phyloP scores from a whole-genome alignment of 2,113 vertebrate genomes.

The Prietella phreatophila region DNA sequence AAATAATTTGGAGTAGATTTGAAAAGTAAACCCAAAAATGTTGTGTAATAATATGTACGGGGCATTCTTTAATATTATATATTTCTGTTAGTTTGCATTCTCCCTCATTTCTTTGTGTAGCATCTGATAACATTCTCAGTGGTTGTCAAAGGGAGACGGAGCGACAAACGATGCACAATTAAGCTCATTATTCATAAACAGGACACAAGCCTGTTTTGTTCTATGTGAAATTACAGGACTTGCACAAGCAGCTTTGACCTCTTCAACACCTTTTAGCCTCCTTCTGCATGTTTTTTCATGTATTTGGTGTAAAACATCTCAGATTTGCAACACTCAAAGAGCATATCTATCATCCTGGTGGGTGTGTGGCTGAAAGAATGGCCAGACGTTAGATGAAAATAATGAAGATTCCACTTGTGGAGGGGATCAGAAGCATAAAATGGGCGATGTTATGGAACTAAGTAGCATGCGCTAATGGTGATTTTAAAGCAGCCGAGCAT shows the following conservation, averaged over 20 bases:
- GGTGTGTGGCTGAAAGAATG: conserved; percentile 55
- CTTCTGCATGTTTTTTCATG: conserved; percentile 58
- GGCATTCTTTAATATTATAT: background rate
- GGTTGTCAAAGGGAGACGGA: conserved; percentile 13
- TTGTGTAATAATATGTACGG: background rate
- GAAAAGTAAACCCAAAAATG: background rate
- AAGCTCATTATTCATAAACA: conserved; percentile 77
- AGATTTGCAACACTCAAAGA: conserved; percentile 96
- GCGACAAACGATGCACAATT: conserved; percentile 74
- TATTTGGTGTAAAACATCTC: conserved; percentile 87
- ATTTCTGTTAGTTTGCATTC: background rate
- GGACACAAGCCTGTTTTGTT: conserved; percentile 53
- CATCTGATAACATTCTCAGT: background rate
- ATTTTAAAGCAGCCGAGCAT: conserved; percentile 97
- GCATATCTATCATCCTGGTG: conserved; percentile 75
- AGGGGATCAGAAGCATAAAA: conserved; percentile 96
- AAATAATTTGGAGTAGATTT: background rate
- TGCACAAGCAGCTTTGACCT: conserved; percentile 61
- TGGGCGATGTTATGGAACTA: conserved; percentile 97
- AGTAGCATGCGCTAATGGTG: conserved; percentile 96
- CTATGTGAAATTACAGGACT: conserved; percentile 69
- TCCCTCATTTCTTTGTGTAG: background rate
- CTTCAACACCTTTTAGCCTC: conserved; percentile 68
- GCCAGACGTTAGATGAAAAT: conserved; percentile 85
- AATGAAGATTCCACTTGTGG: conserved; percentile 86